These are phyloP conservation scores for Antedon mediterranea DNA, from an alignment of 53 echinoderm and acorn worm species.

Conservation along the genomic window DNA sequence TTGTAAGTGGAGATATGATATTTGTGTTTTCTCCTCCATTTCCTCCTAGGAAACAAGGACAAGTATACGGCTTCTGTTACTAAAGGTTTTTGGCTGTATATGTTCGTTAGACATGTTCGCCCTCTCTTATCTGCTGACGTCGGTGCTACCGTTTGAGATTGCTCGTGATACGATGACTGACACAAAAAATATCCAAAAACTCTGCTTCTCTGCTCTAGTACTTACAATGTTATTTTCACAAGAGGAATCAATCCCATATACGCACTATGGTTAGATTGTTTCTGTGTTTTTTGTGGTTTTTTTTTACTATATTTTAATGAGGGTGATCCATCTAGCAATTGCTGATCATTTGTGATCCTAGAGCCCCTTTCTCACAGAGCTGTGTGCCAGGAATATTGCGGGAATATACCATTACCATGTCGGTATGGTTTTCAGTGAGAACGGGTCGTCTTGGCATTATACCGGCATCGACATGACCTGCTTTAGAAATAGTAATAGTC, in stretches of 20 bases:
- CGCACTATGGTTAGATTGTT: constrained; percentile 63
- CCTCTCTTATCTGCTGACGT: constrained; percentile 57
- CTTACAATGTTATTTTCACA: constrained; percentile 75
- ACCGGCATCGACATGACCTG: too few relatives aligned
- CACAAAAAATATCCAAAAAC: constrained; percentile 43
- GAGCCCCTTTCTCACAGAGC: too few relatives aligned
- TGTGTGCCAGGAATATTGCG: too few relatives aligned
- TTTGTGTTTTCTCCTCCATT: background rate
- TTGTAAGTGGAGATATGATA: too few relatives aligned
- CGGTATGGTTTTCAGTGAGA: too few relatives aligned
- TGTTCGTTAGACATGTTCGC: constrained; percentile 58
- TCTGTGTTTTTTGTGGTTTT: too few relatives aligned
- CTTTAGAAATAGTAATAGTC: too few relatives aligned
- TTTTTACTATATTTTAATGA: too few relatives aligned
- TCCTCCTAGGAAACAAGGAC: constrained; percentile 50
- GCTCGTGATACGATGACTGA: constrained; percentile 78
- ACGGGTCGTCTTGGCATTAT: too few relatives aligned
- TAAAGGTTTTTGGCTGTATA: constrained; percentile 77
- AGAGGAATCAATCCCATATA: constrained; percentile 59
- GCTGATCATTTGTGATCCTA: too few relatives aligned
- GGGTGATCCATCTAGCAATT: too few relatives aligned
- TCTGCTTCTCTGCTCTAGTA: constrained; percentile 64
- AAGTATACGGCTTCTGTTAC: constrained; percentile 56
- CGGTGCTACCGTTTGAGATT: constrained; percentile 74
- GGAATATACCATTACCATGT: too few relatives aligned